Percentiles rank a stretch among this genome's conserved stretches.
Conservation (phyloP, 2,797 vertebrate species). For the Siniperca obscura region DNA sequence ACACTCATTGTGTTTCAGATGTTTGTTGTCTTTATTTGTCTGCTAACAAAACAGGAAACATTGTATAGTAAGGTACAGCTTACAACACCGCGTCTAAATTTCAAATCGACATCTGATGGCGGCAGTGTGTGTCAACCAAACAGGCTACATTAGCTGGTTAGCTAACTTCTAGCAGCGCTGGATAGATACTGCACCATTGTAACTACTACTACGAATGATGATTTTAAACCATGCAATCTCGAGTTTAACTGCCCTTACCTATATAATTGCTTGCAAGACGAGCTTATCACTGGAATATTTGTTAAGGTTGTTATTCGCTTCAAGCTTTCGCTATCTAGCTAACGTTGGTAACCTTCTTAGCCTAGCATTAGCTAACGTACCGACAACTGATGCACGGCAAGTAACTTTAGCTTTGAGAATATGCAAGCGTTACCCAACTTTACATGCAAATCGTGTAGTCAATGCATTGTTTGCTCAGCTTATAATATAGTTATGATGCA, state of each 20-base stretch:
- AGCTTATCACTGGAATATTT: neutral
- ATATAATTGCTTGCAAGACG: accelerated
- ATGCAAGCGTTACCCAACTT: accelerated
- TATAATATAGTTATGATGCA: accelerated
- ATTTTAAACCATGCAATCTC: accelerated
- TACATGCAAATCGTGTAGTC: accelerated
- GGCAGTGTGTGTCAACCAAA: conserved; percentile 23
- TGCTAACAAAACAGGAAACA: neutral
- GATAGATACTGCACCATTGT: neutral
- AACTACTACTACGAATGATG: too few species aligned
- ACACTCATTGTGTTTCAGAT: conserved; percentile 87
- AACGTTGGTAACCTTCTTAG: conserved; percentile 47
- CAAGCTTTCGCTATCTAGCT: conserved; percentile 26
- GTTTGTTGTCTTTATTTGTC: conserved; percentile 5
- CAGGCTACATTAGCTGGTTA: conserved; percentile 40
- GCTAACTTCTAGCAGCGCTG: conserved; percentile 17
- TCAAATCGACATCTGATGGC: conserved; percentile 46
- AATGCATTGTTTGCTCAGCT: accelerated
- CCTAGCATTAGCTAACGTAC: conserved; percentile 39
- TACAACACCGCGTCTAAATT: conserved; percentile 12
- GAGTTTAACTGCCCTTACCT: accelerated
- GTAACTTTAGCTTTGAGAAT: neutral
- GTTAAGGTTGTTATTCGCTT: neutral
- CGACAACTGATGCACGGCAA: conserved; percentile 15
- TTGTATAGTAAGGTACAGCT: accelerated